These are phyloP conservation scores for Mycteria americana DNA, from an alignment of 2,797 vertebrate genomes.

Conservation along the genomic window DNA sequence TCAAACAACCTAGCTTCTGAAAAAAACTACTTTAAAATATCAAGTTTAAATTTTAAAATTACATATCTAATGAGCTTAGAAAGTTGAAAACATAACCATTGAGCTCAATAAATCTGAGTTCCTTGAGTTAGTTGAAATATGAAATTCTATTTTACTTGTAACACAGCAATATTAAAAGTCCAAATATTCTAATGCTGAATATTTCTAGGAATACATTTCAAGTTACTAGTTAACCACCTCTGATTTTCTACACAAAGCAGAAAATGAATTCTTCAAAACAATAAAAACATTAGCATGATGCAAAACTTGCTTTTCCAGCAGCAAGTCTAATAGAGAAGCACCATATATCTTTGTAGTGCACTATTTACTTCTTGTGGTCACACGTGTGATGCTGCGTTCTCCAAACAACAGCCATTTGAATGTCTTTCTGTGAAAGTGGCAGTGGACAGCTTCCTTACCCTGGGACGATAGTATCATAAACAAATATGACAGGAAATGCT, in stretches of 20 bases:
- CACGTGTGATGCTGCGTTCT: neutral
- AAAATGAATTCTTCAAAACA: conserved; percentile 60
- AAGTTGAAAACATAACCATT: conserved; percentile 31
- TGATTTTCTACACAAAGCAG: conserved; percentile 62
- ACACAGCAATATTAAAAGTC: conserved; percentile 29
- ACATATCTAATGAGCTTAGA: conserved; percentile 29
- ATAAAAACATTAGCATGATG: conserved; percentile 45
- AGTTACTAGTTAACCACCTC: conserved; percentile 68
- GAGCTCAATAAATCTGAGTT: conserved; percentile 5
- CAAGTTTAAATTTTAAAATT: conserved; percentile 29
- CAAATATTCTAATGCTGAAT: conserved; percentile 29
- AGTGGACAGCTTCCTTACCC: conserved; percentile 4
- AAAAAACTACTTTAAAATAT: conserved; percentile 32
- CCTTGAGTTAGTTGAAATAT: conserved; percentile 9
- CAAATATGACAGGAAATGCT: neutral
- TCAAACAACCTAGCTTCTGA: conserved; percentile 34
- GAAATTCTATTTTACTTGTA: conserved; percentile 43
- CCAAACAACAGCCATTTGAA: neutral
- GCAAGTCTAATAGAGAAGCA: conserved; percentile 72
- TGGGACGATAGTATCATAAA: neutral
- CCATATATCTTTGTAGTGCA: conserved; percentile 66
- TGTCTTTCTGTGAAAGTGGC: neutral
- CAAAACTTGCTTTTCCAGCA: conserved; percentile 77
- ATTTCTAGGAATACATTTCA: conserved; percentile 67
- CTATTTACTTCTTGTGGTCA: conserved; percentile 6